Evolutionary conservation across 2,113 vertebrate genomes (phyloP).

Genomic region (Paramormyrops kingsleyae): DNA sequence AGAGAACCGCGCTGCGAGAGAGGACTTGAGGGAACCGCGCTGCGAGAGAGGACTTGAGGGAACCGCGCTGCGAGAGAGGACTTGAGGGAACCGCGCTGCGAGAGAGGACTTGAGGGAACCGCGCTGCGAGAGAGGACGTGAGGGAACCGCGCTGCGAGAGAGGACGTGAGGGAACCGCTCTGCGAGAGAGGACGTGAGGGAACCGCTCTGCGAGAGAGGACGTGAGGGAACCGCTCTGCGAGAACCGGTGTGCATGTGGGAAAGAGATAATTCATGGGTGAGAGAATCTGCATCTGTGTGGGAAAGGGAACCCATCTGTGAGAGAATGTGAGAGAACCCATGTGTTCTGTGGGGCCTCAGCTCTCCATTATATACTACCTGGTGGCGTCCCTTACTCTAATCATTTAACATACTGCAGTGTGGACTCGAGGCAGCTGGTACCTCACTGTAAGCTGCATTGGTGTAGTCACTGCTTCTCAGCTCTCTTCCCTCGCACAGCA

Average conservation of each 20-base stretch:
- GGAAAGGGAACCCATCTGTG: background rate
- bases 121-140: no score
- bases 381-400: background rate
- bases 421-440: background rate
- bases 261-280: background rate
- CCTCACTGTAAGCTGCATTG: background rate
- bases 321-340: background rate
- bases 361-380: background rate
- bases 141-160: no score
- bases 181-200: background rate
- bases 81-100: background rate
- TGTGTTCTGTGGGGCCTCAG: background rate
- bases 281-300: background rate
- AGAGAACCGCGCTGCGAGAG: no score
- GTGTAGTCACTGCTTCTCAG: background rate
- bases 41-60: background rate
- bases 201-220: no score
- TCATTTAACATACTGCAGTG: background rate
- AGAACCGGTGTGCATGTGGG: background rate
- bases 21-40: no score
- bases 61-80: no score
- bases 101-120: background rate
- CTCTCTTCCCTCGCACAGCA: background rate
- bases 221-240: background rate
- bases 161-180: no score